phyloP scores from a whole-genome alignment of 2,113 vertebrate species.

The Sciurus niger region DNA sequence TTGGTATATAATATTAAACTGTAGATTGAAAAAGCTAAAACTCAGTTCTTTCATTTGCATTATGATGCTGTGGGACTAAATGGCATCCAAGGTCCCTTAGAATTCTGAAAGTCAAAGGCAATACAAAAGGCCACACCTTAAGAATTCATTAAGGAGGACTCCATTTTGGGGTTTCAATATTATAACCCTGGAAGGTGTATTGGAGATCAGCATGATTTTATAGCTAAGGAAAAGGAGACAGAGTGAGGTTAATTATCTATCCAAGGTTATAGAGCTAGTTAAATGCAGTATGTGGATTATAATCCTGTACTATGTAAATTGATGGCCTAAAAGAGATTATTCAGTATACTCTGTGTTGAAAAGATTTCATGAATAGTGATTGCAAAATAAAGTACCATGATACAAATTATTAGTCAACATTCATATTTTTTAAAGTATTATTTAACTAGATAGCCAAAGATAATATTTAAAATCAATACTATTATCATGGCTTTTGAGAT shows the following conservation, averaged over 20 bases:
- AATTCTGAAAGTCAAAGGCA: slow-evolving; percentile 2
- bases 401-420: neutral
- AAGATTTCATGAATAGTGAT: neutral
- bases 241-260: neutral
- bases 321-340: neutral
- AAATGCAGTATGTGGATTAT: neutral
- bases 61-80: neutral
- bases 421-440: neutral
- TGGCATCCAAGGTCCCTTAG: neutral
- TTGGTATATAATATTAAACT: slow-evolving; percentile 1
- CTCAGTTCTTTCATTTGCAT: slow-evolving; percentile 37
- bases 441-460: neutral
- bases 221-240: slow-evolving; percentile 26
- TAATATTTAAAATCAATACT: neutral
- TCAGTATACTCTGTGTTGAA: neutral
- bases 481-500: neutral
- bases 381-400: neutral
- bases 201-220: slow-evolving; percentile 28
- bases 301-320: neutral
- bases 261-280: neutral
- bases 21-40: slow-evolving; percentile 29
- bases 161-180: neutral
- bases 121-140: neutral
- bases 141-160: too few relatives aligned
- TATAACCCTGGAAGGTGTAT: neutral